Percentiles rank a stretch among this genome's conserved stretches.
Evolutionary conservation across 1,140 invertebrate genomes (phyloP).

Genomic region (Ostrea edulis): DNA sequence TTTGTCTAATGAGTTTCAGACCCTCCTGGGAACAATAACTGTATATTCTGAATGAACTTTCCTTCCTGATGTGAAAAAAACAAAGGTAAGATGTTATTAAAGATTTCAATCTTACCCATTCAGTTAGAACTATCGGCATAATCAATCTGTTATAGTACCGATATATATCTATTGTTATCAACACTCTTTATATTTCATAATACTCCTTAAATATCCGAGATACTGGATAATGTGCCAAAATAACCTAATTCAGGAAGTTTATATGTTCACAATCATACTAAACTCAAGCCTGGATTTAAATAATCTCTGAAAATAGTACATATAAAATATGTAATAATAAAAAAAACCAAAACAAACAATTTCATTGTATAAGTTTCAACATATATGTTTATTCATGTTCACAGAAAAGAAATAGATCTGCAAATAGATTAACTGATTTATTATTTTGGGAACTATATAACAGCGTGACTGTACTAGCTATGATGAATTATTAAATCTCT

Average conservation of each 20-base stretch:
- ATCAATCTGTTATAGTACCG: too few relatives aligned
- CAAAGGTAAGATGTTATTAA: neutral
- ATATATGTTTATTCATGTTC: neutral
- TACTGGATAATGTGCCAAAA: too few relatives aligned
- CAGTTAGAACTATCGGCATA: too few relatives aligned
- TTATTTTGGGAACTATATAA: neutral
- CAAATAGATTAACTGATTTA: neutral
- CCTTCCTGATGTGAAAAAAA: conserved; percentile 2
- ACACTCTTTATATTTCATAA: too few relatives aligned
- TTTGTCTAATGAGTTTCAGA: neutral
- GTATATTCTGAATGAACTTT: conserved; percentile 3
- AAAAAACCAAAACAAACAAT: neutral
- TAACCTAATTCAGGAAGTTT: too few relatives aligned
- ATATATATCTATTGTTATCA: too few relatives aligned
- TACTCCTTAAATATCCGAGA: too few relatives aligned
- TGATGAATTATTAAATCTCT: too few relatives aligned
- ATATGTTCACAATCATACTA: too few relatives aligned
- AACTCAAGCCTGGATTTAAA: too few relatives aligned
- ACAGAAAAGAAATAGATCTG: neutral
- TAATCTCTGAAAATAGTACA: too few relatives aligned
- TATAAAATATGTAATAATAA: neutral
- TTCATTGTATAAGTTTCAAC: neutral
- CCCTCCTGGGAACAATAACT: neutral
- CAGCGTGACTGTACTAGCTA: too few relatives aligned
- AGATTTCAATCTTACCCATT: neutral